phyloP scores from a whole-genome alignment of 2,888 invertebrate genomes.

The Polyommatus iphigenia region DNA sequence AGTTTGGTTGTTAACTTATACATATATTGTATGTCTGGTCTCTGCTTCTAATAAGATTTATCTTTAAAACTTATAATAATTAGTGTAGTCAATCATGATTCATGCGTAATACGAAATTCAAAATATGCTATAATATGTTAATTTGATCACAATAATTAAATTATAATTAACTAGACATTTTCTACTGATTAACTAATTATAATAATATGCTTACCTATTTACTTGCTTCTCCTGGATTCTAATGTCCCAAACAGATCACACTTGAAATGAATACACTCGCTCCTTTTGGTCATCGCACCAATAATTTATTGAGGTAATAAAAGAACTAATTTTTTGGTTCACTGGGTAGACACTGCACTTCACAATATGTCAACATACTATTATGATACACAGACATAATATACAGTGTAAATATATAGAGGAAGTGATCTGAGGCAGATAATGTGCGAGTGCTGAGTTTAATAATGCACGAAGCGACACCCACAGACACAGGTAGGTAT shows the following conservation, averaged over 20 bases:
- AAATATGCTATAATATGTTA: too few species aligned
- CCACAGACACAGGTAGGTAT: slow-evolving; percentile 27
- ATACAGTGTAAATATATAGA: not conserved
- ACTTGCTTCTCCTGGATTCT: not conserved
- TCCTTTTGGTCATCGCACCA: too few species aligned
- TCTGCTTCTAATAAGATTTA: too few species aligned
- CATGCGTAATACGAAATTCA: too few species aligned
- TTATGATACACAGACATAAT: not conserved
- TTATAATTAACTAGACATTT: too few species aligned
- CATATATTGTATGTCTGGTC: too few species aligned
- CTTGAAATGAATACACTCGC: not conserved
- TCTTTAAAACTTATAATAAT: too few species aligned
- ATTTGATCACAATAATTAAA: too few species aligned
- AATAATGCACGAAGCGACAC: slow-evolving; percentile 25
- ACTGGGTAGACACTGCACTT: not conserved
- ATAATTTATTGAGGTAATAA: too few species aligned
- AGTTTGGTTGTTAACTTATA: too few species aligned
- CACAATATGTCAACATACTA: not conserved
- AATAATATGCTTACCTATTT: not conserved
- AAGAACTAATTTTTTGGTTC: not conserved
- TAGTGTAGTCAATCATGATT: too few species aligned
- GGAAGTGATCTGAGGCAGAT: not conserved
- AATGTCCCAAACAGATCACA: not conserved
- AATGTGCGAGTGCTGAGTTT: not conserved
- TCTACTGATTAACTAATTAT: not conserved